These are phyloP conservation scores for Helicorthomorpha holstii DNA, from an alignment of 1,140 invertebrate genomes.

Conservation along the genomic window DNA sequence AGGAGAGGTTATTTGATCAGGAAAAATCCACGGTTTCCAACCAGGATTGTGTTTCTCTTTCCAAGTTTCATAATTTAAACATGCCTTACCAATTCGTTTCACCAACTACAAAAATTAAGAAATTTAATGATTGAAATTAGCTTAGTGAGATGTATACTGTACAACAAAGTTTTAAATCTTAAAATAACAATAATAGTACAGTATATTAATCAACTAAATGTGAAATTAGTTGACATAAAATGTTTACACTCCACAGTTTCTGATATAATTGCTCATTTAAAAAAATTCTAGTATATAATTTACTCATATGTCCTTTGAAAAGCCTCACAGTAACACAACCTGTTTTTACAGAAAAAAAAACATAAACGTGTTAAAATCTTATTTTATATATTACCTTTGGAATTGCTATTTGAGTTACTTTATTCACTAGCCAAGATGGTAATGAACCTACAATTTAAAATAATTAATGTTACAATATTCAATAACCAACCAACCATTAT, in stretches of 20 bases:
- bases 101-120: not conserved
- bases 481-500: not conserved
- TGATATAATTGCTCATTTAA: no score
- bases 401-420: constrained; percentile 66
- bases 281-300: no score
- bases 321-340: no score
- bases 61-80: not conserved
- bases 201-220: no score
- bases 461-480: not conserved
- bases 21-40: not conserved
- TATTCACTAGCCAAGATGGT: constrained; percentile 76
- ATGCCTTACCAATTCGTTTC: not conserved
- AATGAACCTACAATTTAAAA: constrained; percentile 35
- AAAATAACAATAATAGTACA: no score
- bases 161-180: no score
- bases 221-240: no score
- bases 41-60: not conserved
- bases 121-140: no score
- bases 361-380: not conserved
- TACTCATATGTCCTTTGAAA: no score
- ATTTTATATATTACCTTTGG: constrained; percentile 38
- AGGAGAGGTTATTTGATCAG: not conserved
- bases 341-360: no score
- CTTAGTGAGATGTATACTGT: no score
- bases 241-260: no score